Evolutionary conservation across 2,888 invertebrate species (phyloP), one percentile per base, ranked within the genome.

Genomic region (Oligia latruncula): DNA sequence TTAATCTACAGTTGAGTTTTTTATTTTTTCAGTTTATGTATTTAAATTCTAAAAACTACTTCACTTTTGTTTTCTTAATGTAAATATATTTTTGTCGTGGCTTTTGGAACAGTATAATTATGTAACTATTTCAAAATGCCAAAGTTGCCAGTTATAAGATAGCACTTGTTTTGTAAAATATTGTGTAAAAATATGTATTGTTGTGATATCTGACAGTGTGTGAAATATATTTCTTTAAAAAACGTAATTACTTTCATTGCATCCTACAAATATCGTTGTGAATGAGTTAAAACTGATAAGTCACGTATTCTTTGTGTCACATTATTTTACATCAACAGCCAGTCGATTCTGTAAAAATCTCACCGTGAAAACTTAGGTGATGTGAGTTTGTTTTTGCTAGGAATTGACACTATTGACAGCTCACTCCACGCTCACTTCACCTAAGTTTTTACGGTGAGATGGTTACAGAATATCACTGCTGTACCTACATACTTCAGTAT

Each of bases 211-310:
- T n/a, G 11, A 15, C 20, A 15, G 1, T 58, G 46, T 68, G 43
- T 77, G 62, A 74, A 82, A 83, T 83, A 82, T 71, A 77, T 71
- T 78, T 78, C 77, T 67, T 49, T 1, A 66, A 67, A 78, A 83
- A 66, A 74, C 8, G 8, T 58, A 9, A 49, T 78, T 58, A 0
- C 23, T 82, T 83, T 83, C 11, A 71, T 83, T 71, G 78, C 73
- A 8, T 73, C 52, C 65, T 49, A 40, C 4, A 35, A 58, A 20
- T 66, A 29, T 15, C 23, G 6, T 23, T 62, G 8, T 15, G 11
- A 23, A 6, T 58, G 58, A n/a, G 49, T 43, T 43, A 35, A 0
- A 0, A 11, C 15, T 72, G 67, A 79, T 78, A 72, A 71, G 64
- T 40, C 83, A 83, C 74, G 82, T 74, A 62, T 60, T 35, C 0